phyloP scores from a whole-genome alignment of 2,888 invertebrate genomes.

The Agriopis aurantiaria region DNA sequence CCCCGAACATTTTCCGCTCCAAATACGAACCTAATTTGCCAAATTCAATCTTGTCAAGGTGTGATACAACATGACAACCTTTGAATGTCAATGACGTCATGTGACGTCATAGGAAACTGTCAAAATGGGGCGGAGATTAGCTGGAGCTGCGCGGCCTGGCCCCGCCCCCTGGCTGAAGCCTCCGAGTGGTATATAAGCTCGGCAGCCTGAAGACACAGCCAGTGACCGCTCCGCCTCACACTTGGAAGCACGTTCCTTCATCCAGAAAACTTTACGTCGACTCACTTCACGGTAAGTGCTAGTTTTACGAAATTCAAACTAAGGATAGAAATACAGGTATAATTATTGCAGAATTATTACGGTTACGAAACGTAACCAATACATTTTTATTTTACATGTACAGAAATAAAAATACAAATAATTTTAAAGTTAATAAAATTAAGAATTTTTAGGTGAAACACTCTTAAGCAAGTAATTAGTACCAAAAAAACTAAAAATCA shows the following conservation, averaged over 20 bases:
- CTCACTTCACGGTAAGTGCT: constrained; percentile 71
- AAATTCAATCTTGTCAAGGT: constrained; percentile 16
- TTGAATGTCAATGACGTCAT: constrained; percentile 48
- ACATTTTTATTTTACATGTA: background rate
- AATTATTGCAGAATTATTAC: background rate
- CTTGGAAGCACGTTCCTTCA: constrained; percentile 46
- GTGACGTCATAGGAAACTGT: constrained; percentile 66
- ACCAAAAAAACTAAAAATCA: too few species aligned
- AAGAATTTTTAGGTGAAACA: too few species aligned
- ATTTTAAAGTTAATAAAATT: background rate
- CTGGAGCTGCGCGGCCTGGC: constrained; percentile 57
- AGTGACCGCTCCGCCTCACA: constrained; percentile 56
- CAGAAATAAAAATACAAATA: background rate
- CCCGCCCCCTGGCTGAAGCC: constrained; percentile 66
- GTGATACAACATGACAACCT: constrained; percentile 6
- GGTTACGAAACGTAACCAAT: too few species aligned
- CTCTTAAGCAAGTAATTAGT: too few species aligned
- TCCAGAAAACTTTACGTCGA: constrained; percentile 73
- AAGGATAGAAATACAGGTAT: background rate
- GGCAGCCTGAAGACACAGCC: constrained; percentile 51
- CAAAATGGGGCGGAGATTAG: constrained; percentile 72
- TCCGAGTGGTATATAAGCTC: constrained; percentile 69
- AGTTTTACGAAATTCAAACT: background rate
- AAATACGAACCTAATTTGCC: constrained; percentile 14
- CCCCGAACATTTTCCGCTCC: constrained; percentile 17